A percentile compares a stretch with the other conserved stretches of the same genome.
Evolutionary conservation across 2,113 vertebrate genomes (phyloP).

Genomic region (Xiphorhynchus elegans): DNA sequence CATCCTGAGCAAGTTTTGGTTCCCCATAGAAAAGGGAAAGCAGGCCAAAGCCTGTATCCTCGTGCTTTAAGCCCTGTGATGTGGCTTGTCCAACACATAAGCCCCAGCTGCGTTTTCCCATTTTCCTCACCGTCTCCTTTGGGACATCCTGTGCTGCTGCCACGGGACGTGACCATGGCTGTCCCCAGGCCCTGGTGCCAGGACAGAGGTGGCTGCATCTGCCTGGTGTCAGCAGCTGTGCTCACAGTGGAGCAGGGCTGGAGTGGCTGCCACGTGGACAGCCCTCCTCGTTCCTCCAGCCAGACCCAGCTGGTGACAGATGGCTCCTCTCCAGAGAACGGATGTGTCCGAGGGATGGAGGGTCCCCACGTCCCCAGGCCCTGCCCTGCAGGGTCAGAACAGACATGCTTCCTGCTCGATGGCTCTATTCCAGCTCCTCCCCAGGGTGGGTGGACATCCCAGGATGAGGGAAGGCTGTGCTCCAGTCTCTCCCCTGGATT

Average conservation of each 20-base stretch:
- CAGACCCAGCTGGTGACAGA: background rate
- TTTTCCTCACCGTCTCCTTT: background rate
- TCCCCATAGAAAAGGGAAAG: background rate
- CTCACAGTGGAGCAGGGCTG: background rate
- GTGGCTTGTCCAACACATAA: fast-evolving
- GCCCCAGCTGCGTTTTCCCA: fast-evolving
- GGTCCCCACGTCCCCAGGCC: background rate
- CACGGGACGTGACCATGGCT: fast-evolving
- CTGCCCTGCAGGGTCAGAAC: background rate
- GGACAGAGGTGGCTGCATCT: background rate
- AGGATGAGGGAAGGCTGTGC: background rate
- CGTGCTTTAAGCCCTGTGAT: fast-evolving
- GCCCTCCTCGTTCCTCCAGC: fast-evolving
- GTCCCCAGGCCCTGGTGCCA: background rate
- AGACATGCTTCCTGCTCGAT: fast-evolving
- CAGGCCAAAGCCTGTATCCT: background rate
- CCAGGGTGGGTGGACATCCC: background rate
- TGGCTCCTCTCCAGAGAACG: background rate
- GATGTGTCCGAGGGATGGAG: background rate
- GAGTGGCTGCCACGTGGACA: background rate
- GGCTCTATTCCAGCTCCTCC: background rate
- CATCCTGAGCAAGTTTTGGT: background rate
- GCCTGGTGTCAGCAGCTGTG: background rate
- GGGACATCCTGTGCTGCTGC: background rate
- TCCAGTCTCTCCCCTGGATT: background rate